A percentile compares a stretch with the other conserved stretches of the same genome.
phyloP scores from a whole-genome alignment of 1,140 invertebrate genomes.

The Neelides sp. region DNA sequence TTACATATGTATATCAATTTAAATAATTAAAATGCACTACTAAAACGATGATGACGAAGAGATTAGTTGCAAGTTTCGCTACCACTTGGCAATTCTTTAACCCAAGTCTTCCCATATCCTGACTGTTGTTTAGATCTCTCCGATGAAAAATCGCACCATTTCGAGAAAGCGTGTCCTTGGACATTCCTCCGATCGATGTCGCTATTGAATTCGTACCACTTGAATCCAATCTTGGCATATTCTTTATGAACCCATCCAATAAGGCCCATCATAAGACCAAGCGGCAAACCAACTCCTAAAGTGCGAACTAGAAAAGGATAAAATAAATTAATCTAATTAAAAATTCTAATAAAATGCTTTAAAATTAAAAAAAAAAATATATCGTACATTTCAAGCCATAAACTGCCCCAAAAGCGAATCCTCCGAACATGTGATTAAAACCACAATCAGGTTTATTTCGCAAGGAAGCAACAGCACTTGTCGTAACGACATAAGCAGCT shows the following conservation, averaged over 20 bases:
- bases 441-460: constrained; percentile 11
- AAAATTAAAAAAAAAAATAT: neutral
- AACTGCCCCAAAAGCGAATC: constrained; percentile 8
- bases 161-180: too few species aligned
- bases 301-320: neutral
- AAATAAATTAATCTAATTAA: neutral
- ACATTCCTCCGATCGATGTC: too few species aligned
- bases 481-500: constrained; percentile 10
- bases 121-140: too few species aligned
- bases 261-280: neutral
- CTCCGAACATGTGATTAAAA: constrained; percentile 16
- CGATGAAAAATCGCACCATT: too few species aligned
- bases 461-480: neutral
- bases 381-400: constrained; percentile 5
- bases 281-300: neutral
- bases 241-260: neutral
- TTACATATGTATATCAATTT: too few species aligned
- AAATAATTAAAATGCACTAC: too few species aligned
- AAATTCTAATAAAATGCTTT: neutral
- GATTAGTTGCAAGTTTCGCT: too few species aligned
- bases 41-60: too few species aligned
- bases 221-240: too few species aligned
- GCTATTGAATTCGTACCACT: too few species aligned
- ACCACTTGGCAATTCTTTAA: too few species aligned
- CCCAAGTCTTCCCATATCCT: too few species aligned